Conservation (phyloP, 2,888 invertebrate species). For the Gastracanthus pulcherrimus region DNA sequence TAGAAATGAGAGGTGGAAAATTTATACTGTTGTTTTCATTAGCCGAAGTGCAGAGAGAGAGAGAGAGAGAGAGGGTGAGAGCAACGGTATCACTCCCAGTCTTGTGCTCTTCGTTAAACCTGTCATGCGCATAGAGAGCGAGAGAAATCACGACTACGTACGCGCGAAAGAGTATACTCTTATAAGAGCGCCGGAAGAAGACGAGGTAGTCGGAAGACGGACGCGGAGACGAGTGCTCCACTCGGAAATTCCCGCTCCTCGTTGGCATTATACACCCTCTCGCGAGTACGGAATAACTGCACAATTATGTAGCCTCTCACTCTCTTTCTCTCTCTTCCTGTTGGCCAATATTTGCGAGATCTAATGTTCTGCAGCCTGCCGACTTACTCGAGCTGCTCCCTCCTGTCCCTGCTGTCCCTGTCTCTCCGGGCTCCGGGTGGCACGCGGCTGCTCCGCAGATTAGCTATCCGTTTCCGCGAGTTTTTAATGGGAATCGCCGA, state of each 20-base stretch:
- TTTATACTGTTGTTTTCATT: conserved; percentile 52
- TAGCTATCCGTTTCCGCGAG: background rate
- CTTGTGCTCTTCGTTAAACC: conserved; percentile 45
- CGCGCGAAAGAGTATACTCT: conserved; percentile 29
- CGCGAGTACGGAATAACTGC: conserved; percentile 16
- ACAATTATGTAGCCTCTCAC: conserved; percentile 46
- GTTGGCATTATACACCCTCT: too few species aligned
- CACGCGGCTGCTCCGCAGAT: background rate
- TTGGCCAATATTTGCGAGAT: conserved; percentile 52
- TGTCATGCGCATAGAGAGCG: conserved; percentile 11
- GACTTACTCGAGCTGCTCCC: too few species aligned
- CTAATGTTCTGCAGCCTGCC: too few species aligned
- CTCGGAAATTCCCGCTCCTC: conserved; percentile 33
- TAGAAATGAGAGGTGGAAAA: conserved; percentile 33
- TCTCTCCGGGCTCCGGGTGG: too few species aligned
- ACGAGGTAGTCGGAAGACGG: too few species aligned
- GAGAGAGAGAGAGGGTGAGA: background rate
- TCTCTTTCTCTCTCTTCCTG: conserved; percentile 36
- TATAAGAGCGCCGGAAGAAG: conserved; percentile 3
- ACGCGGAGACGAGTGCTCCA: too few species aligned
- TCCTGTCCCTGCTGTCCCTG: too few species aligned
- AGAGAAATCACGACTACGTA: background rate
- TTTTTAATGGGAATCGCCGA: conserved; percentile 14
- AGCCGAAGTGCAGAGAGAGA: conserved; percentile 24
- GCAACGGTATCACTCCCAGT: background rate